Conservation (phyloP, 2,113 vertebrate genomes). For the Aythya baeri region DNA sequence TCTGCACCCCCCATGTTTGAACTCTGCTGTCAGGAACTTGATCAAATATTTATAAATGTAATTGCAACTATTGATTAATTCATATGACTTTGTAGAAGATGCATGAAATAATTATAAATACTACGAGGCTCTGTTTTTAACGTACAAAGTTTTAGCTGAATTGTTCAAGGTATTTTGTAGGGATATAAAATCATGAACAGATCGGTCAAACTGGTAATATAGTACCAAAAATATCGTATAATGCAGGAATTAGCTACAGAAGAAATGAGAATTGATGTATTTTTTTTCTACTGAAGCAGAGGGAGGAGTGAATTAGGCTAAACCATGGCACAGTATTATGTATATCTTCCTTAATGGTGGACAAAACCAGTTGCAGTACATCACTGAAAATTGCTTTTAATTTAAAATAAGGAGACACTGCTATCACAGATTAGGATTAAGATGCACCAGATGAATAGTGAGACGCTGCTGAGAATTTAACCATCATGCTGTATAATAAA, state of each 20-base stretch:
- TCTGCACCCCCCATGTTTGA: background rate
- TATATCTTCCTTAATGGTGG: background rate
- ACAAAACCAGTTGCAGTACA: background rate
- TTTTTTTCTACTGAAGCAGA: background rate
- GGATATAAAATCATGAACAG: background rate
- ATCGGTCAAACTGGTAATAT: background rate
- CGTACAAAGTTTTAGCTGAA: background rate
- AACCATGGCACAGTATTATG: background rate
- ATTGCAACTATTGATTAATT: background rate
- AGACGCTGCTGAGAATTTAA: background rate
- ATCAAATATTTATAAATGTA: constrained; percentile 31
- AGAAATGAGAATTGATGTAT: background rate
- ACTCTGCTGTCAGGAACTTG: background rate
- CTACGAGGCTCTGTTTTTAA: background rate
- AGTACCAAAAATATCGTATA: background rate
- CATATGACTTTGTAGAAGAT: background rate
- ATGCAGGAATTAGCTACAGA: background rate
- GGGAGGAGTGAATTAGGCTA: background rate
- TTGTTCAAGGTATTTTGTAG: background rate
- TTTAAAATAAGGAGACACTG: background rate
- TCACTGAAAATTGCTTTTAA: background rate
- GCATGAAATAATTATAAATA: background rate
- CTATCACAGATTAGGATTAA: background rate
- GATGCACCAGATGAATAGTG: background rate
- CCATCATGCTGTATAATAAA: background rate